Evolutionary conservation across 2,888 invertebrate species (phyloP), one percentile per base, ranked within the genome.

Genomic region (Eupithecia insigniata): DNA sequence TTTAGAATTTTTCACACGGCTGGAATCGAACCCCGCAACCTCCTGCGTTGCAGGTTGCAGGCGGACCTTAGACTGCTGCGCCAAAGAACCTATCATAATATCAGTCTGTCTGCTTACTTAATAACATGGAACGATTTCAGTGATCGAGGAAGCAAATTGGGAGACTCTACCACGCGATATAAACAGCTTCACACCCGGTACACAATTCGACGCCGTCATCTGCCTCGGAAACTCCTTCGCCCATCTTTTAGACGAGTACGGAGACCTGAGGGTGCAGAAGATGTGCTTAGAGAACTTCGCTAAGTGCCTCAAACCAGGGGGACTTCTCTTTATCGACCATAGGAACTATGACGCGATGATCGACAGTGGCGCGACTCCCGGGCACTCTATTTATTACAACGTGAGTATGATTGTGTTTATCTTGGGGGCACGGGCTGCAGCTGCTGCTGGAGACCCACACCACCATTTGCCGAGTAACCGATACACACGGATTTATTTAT

Each of bases 101-200:
- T n/a, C n/a, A n/a, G n/a, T n/a, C n/a, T n/a, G n/a, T 7, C 16
- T 32, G 3, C 61, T 32, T 12, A 60, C 30, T 32, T 2, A 28
- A 58, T 0, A 28, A 30, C 58, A 30, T 22, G 1, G 22, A 30
- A 28, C 8, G 14, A 28, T 61, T 61, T 30, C 87, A 98, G 98
- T 97, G 28, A 98, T 98, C 83, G 98, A 98, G 87, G 98, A 98
- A 92, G 98, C 98, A 0, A 98, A 98, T 87, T 98, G 98, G 98
- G 90, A 98, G 81, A 97, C 97, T 0, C 87, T 98, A 3, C 96
- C 96, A 6, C 95, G 96, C 46, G 98, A 98, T 84, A 95, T 98
- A 39, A 92, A 95, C 67, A 82, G 92, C 1, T 92, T 96, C 76
- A 84, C 96, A 0, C 94, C 96, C 1, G 95, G 95, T 5, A 95